A percentile compares a stretch with the other conserved stretches of the same genome.
phyloP scores from a whole-genome alignment of 2,797 vertebrate species.

The Bucorvus abyssinicus region DNA sequence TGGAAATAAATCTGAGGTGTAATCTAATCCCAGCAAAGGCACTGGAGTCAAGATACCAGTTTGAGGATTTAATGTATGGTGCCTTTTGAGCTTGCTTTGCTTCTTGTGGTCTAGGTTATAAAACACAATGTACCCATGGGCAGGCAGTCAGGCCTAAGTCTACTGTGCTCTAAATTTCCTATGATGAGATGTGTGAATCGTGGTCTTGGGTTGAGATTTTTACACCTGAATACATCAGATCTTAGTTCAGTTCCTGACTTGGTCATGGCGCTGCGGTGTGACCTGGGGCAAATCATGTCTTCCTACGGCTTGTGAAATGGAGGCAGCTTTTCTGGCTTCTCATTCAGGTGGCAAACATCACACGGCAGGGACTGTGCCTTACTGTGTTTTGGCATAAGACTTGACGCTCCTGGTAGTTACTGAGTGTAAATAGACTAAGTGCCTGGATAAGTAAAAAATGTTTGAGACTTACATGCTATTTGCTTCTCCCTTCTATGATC shows the following conservation, averaged over 20 bases:
- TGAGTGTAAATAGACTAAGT: background rate
- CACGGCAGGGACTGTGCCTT: background rate
- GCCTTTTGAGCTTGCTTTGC: background rate
- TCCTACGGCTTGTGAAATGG: background rate
- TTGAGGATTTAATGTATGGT: background rate
- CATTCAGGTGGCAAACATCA: background rate
- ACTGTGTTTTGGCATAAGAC: background rate
- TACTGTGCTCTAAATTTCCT: background rate
- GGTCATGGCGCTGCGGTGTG: fast-evolving
- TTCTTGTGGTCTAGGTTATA: background rate
- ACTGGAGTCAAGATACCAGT: background rate
- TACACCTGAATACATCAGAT: background rate
- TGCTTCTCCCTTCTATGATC: background rate
- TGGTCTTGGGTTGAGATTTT: background rate
- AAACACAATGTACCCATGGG: background rate
- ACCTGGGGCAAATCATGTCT: background rate
- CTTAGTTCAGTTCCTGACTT: background rate
- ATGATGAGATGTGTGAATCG: background rate
- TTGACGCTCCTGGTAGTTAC: background rate
- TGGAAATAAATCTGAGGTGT: background rate
- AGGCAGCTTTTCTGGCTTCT: background rate
- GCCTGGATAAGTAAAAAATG: background rate
- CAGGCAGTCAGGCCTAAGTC: background rate
- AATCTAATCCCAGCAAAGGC: background rate
- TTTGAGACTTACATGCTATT: background rate